phyloP scores from a whole-genome alignment of 2,888 invertebrate species.

The Ophion obscuratus region DNA sequence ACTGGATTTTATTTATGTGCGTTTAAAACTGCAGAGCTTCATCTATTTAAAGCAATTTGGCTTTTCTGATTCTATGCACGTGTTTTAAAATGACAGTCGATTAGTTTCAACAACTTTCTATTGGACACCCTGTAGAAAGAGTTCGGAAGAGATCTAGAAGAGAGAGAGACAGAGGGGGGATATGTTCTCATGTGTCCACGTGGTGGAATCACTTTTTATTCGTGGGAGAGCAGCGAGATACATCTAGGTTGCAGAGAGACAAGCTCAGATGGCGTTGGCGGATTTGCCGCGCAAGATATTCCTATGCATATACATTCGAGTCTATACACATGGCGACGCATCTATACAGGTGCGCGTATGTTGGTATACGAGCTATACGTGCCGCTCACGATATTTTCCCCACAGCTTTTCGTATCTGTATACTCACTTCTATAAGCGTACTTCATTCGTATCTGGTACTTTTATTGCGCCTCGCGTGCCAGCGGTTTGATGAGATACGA shows the following conservation, averaged over 20 bases:
- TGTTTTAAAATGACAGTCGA: too few relatives aligned
- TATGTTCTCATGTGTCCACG: constrained; percentile 20
- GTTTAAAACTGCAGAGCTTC: too few relatives aligned
- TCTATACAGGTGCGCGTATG: neutral
- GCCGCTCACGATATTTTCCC: constrained; percentile 20
- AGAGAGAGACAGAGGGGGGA: neutral
- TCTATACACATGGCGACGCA: neutral
- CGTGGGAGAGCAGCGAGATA: constrained; percentile 69
- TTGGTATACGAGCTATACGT: neutral
- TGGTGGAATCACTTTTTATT: neutral
- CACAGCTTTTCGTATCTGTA: constrained; percentile 5
- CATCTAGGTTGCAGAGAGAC: constrained; percentile 19
- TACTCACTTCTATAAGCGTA: constrained; percentile 1
- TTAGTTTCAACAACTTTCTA: too few relatives aligned
- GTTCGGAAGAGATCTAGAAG: neutral
- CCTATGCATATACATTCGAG: too few relatives aligned
- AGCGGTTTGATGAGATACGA: constrained; percentile 39
- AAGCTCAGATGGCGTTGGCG: constrained; percentile 43
- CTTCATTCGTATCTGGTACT: constrained; percentile 34
- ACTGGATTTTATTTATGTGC: too few relatives aligned
- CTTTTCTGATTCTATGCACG: too few relatives aligned
- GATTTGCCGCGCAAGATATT: constrained; percentile 14
- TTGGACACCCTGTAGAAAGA: too few relatives aligned
- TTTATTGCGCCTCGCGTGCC: constrained; percentile 39
- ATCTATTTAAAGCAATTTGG: too few relatives aligned